A percentile compares a stretch with the other conserved stretches of the same genome.
Conservation (phyloP, 2,113 vertebrate genomes). For the Glaucidium brasilianum region DNA sequence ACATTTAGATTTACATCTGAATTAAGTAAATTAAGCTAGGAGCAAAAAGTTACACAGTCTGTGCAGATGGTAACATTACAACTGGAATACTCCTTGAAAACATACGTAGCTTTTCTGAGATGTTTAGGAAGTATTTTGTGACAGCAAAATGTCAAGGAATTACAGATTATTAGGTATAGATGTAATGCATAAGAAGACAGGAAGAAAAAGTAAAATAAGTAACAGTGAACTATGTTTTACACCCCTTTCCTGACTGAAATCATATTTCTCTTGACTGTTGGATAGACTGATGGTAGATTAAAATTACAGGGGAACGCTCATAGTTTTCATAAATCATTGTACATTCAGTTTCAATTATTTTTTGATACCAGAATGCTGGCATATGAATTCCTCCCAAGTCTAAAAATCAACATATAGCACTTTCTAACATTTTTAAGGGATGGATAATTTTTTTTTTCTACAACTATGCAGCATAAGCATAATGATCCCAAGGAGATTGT, state of each 20-base stretch:
- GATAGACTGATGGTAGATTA: not conserved
- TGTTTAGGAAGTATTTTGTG: not conserved
- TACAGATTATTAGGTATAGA: not conserved
- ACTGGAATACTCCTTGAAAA: not conserved
- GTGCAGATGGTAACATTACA: not conserved
- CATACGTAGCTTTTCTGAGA: not conserved
- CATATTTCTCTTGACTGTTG: fast-evolving
- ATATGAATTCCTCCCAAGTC: not conserved
- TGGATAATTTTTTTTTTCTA: not conserved
- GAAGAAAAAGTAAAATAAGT: not conserved
- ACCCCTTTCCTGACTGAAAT: not conserved
- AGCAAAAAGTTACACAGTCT: not conserved
- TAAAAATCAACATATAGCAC: not conserved
- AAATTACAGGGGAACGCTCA: not conserved
- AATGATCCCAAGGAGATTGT: not conserved
- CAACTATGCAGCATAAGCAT: not conserved
- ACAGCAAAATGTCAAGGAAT: not conserved
- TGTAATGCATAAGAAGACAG: not conserved
- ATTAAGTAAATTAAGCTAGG: not conserved
- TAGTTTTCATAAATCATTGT: not conserved
- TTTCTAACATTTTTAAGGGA: not conserved
- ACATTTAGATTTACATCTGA: not conserved
- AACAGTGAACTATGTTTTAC: not conserved
- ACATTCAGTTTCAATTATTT: not conserved
- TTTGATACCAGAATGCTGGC: not conserved